Evolutionary conservation across 2,113 vertebrate genomes (phyloP).

Genomic region (Polypterus senegalus): DNA sequence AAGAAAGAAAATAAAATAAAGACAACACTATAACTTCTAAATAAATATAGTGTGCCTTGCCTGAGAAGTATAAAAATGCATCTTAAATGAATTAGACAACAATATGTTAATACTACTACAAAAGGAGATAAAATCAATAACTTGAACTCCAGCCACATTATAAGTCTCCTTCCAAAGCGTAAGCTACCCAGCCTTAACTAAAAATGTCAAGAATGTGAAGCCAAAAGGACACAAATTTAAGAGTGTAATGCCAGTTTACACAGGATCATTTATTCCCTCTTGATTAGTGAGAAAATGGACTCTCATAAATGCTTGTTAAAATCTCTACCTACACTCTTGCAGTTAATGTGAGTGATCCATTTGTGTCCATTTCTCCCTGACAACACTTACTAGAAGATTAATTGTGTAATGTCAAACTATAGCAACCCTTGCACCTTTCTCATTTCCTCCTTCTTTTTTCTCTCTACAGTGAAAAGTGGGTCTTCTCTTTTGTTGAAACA

Average conservation of each 20-base stretch:
- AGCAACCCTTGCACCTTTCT: constrained; percentile 95
- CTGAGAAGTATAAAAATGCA: too few relatives aligned
- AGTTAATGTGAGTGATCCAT: constrained; percentile 99
- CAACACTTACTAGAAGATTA: constrained; percentile 99
- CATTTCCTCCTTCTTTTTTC: constrained; percentile 83
- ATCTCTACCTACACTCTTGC: constrained; percentile 97
- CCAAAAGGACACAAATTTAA: constrained; percentile 87
- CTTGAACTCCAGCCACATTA: too few relatives aligned
- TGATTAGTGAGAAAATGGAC: constrained; percentile 99
- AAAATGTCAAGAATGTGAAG: constrained; percentile 72
- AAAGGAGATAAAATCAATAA: too few relatives aligned
- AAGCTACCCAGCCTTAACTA: constrained; percentile 67
- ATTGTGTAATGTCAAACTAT: constrained; percentile 97
- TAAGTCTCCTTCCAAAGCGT: constrained; percentile 28
- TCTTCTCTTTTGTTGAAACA: constrained; percentile 92
- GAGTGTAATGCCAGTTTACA: constrained; percentile 85
- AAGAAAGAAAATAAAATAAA: too few relatives aligned
- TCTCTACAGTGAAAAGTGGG: constrained; percentile 94
- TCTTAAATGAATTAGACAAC: too few relatives aligned
- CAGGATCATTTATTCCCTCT: constrained; percentile 96
- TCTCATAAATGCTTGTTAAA: constrained; percentile 99
- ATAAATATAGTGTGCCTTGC: too few relatives aligned
- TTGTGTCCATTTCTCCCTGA: constrained; percentile 98
- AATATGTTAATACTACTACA: too few relatives aligned
- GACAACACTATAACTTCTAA: too few relatives aligned